Evolutionary conservation across 2,888 invertebrate genomes (phyloP), one percentile per base, ranked within the genome.

Genomic region (Lingula anatina): DNA sequence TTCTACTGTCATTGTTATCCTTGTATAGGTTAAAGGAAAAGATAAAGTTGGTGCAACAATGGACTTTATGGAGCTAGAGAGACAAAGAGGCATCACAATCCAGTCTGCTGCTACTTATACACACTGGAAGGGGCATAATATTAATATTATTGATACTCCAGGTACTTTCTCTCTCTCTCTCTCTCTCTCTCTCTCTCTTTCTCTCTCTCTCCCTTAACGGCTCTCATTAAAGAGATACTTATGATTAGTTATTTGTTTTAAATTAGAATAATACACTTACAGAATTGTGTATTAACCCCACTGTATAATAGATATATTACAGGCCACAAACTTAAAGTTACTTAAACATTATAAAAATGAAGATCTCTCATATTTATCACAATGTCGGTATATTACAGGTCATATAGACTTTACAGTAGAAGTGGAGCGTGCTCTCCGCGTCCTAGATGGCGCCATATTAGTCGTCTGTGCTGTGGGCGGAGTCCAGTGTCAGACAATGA

Each of bases 11-110:
- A n/a, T n/a, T n/a, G n/a, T n/a, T n/a, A n/a, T n/a, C n/a, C n/a
- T n/a, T n/a, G n/a, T n/a, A n/a, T n/a, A 89, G 89, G 90, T 90
- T 0, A 85, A 81, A 80, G 95, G 95, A 12, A 99, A 94, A 82
- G 99, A 99, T 76, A 90, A 93, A 79, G 92, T 99, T 0, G 99
- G 99, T 2, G 99, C 99, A 0, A 90, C 90, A 1, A 99, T 99
- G 99, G 99, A 99, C 75, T 97, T 96, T 15, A 99, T 99, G 99
- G 99, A 99, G 71, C 79, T 99, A 48, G 99, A 99, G 79, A 82
- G 95, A 44, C 96, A 99, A 75, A 82, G 99, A 68, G 99, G 99
- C n/a, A 99, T 99, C 56, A 99, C 99, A 1, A 99, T 99, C 61
- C 97, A 99, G 75, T 97, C 97, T 5, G 99, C 99, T 0, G 99